A percentile compares a stretch with the other conserved stretches of the same genome.
Evolutionary conservation across 2,797 vertebrate genomes (phyloP).

Genomic region (Zenarchopterus dispar): DNA sequence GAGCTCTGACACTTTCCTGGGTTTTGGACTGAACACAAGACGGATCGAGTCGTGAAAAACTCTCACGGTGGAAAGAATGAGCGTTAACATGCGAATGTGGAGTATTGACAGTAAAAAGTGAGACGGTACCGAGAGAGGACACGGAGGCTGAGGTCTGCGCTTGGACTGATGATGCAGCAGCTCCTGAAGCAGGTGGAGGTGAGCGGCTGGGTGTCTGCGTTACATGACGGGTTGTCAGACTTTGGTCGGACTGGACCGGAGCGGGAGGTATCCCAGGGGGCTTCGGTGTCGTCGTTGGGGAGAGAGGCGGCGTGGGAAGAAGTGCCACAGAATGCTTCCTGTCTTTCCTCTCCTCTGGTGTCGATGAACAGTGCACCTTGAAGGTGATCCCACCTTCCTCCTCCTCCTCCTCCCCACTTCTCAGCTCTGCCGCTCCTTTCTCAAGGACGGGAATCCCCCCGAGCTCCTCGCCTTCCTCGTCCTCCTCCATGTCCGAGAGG

Average conservation of each 20-base stretch:
- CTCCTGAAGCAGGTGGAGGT: slow-evolving; percentile 40
- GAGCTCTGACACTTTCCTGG: slow-evolving; percentile 93
- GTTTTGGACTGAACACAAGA: slow-evolving; percentile 83
- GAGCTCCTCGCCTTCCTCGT: slow-evolving; percentile 79
- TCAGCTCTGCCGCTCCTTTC: slow-evolving; percentile 71
- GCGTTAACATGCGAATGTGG: neutral
- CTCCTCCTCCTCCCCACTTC: slow-evolving; percentile 78
- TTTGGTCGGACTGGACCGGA: slow-evolving; percentile 12
- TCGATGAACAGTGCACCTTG: slow-evolving; percentile 82
- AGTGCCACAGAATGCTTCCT: slow-evolving; percentile 31
- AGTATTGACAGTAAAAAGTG: neutral
- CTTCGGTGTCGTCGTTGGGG: slow-evolving; percentile 14
- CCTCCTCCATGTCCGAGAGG: slow-evolving; percentile 95
- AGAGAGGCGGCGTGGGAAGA: slow-evolving; percentile 53
- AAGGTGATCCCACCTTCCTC: slow-evolving; percentile 95
- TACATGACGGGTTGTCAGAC: neutral
- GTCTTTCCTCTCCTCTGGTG: slow-evolving; percentile 79
- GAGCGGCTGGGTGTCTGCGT: too few relatives aligned
- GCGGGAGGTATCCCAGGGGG: slow-evolving; percentile 11
- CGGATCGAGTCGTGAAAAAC: neutral
- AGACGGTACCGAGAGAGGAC: slow-evolving; percentile 48
- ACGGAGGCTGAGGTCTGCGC: slow-evolving; percentile 64
- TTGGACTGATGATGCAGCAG: slow-evolving; percentile 61
- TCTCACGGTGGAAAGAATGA: neutral
- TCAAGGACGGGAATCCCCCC: slow-evolving; percentile 72